phyloP scores from a whole-genome alignment of 92 coral and sea anemone genomes.

The Isaurus tuberculatus region DNA sequence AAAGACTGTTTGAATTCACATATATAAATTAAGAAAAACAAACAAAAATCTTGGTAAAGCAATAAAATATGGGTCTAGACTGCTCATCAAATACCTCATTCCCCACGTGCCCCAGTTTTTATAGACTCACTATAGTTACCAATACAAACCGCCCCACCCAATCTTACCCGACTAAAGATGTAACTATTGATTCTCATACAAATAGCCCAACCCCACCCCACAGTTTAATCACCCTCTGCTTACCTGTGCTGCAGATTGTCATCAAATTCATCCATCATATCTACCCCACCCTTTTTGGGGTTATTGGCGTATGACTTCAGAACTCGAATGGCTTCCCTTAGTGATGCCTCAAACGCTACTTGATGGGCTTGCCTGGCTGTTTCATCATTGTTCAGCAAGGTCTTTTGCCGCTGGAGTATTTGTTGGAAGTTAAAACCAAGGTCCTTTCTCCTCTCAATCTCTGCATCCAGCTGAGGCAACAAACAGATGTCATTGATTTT shows the following conservation, averaged over 20 bases:
- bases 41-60: no score
- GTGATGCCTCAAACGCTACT: constrained; percentile 88
- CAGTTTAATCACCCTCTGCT: background rate
- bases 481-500: background rate
- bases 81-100: no score
- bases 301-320: constrained; percentile 81
- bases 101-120: no score
- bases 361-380: constrained; percentile 93
- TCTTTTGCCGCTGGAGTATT: constrained; percentile 82
- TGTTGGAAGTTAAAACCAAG: constrained; percentile 97
- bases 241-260: constrained; percentile 89
- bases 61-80: no score
- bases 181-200: no score
- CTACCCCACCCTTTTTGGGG: constrained; percentile 57
- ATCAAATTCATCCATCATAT: constrained; percentile 73
- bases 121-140: no score
- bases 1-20: no score
- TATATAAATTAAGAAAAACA: no score
- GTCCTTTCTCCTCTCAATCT: constrained; percentile 95
- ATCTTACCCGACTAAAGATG: no score
- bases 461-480: constrained; percentile 81
- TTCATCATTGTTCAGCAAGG: constrained; percentile 85
- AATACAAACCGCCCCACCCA: no score
- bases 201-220: background rate
- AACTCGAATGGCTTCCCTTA: constrained; percentile 88